phyloP scores from a whole-genome alignment of 1,140 invertebrate species.

The Halotydeus destructor region DNA sequence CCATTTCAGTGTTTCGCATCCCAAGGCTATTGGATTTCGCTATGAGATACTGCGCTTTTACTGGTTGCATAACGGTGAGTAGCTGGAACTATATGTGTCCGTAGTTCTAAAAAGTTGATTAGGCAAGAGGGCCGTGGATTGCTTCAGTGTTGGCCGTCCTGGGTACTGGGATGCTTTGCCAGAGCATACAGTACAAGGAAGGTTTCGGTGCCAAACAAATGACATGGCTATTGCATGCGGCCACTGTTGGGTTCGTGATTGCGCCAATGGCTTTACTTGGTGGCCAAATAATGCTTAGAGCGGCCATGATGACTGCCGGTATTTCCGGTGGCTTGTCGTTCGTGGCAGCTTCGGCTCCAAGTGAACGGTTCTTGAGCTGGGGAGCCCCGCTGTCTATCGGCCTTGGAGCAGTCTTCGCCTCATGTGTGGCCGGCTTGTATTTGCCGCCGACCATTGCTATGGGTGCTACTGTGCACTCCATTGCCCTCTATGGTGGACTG shows the following conservation, averaged over 20 bases:
- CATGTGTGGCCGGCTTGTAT: constrained; percentile 52
- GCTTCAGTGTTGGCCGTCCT: constrained; percentile 64
- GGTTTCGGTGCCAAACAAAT: constrained; percentile 75
- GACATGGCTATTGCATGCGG: constrained; percentile 72
- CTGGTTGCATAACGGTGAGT: too few species aligned
- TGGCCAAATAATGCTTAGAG: constrained; percentile 63
- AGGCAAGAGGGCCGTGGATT: constrained; percentile 42
- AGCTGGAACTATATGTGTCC: constrained; percentile 20
- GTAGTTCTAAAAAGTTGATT: constrained; percentile 20
- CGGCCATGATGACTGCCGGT: constrained; percentile 83
- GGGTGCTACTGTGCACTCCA: constrained; percentile 71
- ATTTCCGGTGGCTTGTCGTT: constrained; percentile 72
- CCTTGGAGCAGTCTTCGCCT: constrained; percentile 81
- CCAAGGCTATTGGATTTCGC: constrained; percentile 52
- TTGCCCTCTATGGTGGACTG: constrained; percentile 81
- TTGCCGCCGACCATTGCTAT: constrained; percentile 69
- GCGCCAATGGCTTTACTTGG: constrained; percentile 77
- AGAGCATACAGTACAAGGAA: constrained; percentile 51
- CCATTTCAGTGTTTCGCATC: constrained; percentile 51
- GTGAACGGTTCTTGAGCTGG: constrained; percentile 83
- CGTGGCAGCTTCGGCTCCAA: constrained; percentile 83
- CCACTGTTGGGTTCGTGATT: constrained; percentile 66
- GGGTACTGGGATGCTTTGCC: constrained; percentile 58
- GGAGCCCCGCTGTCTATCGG: constrained; percentile 83
- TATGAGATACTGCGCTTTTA: too few species aligned